These are phyloP conservation scores for Aleiodes leptofemur DNA, from an alignment of 2,888 invertebrate species.

Conservation along the genomic window DNA sequence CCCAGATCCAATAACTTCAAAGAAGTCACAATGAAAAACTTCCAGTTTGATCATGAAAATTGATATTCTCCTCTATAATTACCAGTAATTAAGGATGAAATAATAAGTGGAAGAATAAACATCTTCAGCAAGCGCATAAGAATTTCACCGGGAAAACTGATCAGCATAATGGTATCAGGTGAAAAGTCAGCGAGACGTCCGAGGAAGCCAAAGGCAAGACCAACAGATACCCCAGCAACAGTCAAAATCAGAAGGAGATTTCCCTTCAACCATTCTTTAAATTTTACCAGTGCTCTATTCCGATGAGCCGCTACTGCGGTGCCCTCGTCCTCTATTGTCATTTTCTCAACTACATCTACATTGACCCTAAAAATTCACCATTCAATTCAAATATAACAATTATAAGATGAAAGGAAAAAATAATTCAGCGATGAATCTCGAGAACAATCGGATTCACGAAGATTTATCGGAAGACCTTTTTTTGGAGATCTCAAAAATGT, in stretches of 20 bases:
- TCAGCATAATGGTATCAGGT: conserved; percentile 77
- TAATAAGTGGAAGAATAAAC: conserved; percentile 82
- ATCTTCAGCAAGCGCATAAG: conserved; percentile 83
- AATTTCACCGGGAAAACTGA: conserved; percentile 82
- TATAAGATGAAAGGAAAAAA: background rate
- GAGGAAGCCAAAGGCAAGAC: conserved; percentile 78
- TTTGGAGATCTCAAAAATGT: too few species aligned
- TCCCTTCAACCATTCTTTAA: conserved; percentile 74
- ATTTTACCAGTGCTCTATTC: conserved; percentile 59
- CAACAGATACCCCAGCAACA: conserved; percentile 78
- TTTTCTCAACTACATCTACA: conserved; percentile 65
- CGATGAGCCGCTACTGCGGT: conserved; percentile 32
- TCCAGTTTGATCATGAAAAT: background rate
- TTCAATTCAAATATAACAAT: conserved; percentile 3
- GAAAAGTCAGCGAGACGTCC: conserved; percentile 76
- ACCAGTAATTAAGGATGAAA: conserved; percentile 81
- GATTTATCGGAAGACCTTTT: too few species aligned
- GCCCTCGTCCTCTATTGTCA: conserved; percentile 63
- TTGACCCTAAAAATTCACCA: conserved; percentile 43
- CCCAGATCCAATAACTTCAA: too few species aligned
- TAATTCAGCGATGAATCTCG: background rate
- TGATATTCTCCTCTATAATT: conserved; percentile 13
- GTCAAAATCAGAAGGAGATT: conserved; percentile 80
- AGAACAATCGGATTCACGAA: too few species aligned
- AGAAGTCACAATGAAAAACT: background rate